Base-by-base conservation (phyloP, 2,888 invertebrate species). In the Homarus gammarus region DNA sequence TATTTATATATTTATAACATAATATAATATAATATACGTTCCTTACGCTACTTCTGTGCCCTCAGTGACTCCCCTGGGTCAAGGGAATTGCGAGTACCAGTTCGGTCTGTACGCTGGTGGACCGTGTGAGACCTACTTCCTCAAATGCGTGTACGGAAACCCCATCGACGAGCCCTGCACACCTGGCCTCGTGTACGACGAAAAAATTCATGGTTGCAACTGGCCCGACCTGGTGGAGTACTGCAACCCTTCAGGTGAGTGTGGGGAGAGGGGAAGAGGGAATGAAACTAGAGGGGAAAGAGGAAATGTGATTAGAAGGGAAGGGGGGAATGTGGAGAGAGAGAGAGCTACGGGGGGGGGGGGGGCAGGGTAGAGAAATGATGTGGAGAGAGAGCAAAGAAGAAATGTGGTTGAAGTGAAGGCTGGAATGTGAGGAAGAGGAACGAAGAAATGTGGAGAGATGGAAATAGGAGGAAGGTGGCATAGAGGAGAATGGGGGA, bases 171-270 rank as follows among this genome's bases (percentile, higher is more conserved):
- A 96, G 92, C 96, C 97, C 18, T 98, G 98, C 94, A 97, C 97
- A 84, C 96, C 97, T 0, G 98, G 98, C 1, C 95, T 98, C 89
- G 98, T 96, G 27, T 98, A 98, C 94, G 98, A 98, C 93, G 96
- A 97, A 82, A 96, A 96, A 93, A 97, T 95, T 90, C 98, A 98
- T 93, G 96, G 96, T 81, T 98, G 98, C 95, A 98, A 98, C 94
- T 98, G 98, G 98, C 98, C 98, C 10, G 98, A 98, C 95, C 96
- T 97, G 89, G 95, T 98, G 70, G 95, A 97, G 92, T 82, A 90
- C 56, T 92, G 92, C 89, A 70, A 87, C 49, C 79, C 92, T 18
- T 89, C 90, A 44, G 75, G 92, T 92, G 49, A 40, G 70, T 49
- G 44, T 5, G 44, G 44, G 44, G 12, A 44, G 44, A 44, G 44